Evolutionary conservation across 2,113 vertebrate species (phyloP).

Genomic region (human (Homo sapiens)): GRCh38 chr9:86277501-86278000

Average conservation of each 20-base stretch:
- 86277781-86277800: not conserved
- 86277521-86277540: not conserved
- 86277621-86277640: not conserved
- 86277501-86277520: not conserved
- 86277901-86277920: not conserved
- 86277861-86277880: not conserved
- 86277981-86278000: constrained; percentile 34
- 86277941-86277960: not conserved
- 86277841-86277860: not conserved
- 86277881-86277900: not conserved
- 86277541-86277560: not conserved
- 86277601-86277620: not conserved
- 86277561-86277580: not conserved
- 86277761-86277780: not conserved
- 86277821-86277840: not conserved
- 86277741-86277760: constrained; percentile 8
- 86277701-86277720: constrained; percentile 6
- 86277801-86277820: not conserved
- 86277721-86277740: not conserved
- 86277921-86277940: not conserved
- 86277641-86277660: not conserved
- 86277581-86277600: not conserved
- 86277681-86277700: not conserved
- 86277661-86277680: not conserved
- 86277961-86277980: not conserved